phyloP scores from a whole-genome alignment of 2,113 vertebrate species.

The Empidonax traillii region DNA sequence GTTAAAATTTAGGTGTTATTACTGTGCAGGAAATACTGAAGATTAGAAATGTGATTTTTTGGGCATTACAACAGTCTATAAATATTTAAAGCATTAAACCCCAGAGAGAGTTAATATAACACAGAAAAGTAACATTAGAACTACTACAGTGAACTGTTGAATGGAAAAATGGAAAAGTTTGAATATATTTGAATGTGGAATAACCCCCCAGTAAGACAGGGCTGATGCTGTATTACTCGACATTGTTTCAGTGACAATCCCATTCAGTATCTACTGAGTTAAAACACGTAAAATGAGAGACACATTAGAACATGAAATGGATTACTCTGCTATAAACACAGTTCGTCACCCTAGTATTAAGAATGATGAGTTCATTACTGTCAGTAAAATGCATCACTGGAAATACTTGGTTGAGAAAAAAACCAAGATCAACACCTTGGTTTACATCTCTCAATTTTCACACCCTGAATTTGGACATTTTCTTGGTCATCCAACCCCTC shows the following conservation, averaged over 20 bases:
- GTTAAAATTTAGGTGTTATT: background rate
- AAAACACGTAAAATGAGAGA: background rate
- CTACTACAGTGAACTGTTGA: background rate
- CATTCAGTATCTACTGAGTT: background rate
- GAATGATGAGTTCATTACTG: background rate
- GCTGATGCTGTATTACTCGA: background rate
- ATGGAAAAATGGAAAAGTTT: conserved; percentile 11
- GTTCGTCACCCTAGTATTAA: background rate
- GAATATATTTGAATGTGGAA: background rate
- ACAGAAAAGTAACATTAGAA: conserved; percentile 23
- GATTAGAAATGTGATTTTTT: conserved; percentile 14
- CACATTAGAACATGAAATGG: background rate
- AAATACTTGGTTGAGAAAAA: background rate
- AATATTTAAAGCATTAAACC: conserved; percentile 22
- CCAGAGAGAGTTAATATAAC: background rate
- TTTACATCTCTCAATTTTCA: background rate
- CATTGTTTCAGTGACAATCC: background rate
- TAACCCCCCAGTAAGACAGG: background rate
- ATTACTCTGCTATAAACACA: background rate
- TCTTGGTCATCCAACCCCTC: background rate
- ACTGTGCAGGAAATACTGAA: background rate
- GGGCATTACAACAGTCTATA: background rate
- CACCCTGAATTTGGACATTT: background rate
- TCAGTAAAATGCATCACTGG: background rate
- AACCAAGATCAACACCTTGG: too few relatives aligned